Base-by-base conservation (phyloP, 2,797 vertebrate species). In the Protonibea diacanthus region DNA sequence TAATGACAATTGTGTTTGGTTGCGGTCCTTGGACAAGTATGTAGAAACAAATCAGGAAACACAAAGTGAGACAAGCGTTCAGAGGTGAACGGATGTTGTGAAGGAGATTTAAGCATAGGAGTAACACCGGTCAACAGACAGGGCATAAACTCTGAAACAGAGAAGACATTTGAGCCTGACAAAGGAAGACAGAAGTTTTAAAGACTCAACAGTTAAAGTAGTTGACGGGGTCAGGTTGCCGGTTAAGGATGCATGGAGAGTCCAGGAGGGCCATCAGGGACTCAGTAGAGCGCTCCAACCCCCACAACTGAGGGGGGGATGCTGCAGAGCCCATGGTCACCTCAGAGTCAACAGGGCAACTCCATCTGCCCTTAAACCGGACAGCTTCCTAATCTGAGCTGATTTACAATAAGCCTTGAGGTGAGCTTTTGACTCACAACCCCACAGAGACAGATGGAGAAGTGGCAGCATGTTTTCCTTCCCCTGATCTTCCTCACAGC, bases 191-290 rank as follows among this genome's bases (percentile, higher is more conserved):
- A 1, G 51, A 60, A 51, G 38, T 82, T 83, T 80, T 68, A 49
- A 88, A 81, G 64, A 69, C 62, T 76, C 57, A 78, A 80, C 83
- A 75, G 84, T 81, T 84, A 47, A 80, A 86, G 86, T 61, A 68
- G 80, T 74, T 86, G 74, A 74, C 4, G 48, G 82, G 76, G 78
- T 91, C 86, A 60, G 73, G 85, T 90, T 92, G 80, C 85, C 21
- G 71, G 75, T 87, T 86, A 80, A 85, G 72, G 80, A 86, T 83
- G 72, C 76, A 83, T 55, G 62, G 69, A 74, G 78, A 81, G 85
- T 87, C 80, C 82, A 82, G 71, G 67, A 81, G 76, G 71, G 84
- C 25, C 66, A 86, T 76, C 62, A 65, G 71, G 63, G 82, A 86
- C 62, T 68, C 74, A 60, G 75, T 66, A 59, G 62, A 86, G 73